These are phyloP conservation scores for Conomelus anceps DNA, from an alignment of 2,888 invertebrate genomes.

Conservation along the genomic window DNA sequence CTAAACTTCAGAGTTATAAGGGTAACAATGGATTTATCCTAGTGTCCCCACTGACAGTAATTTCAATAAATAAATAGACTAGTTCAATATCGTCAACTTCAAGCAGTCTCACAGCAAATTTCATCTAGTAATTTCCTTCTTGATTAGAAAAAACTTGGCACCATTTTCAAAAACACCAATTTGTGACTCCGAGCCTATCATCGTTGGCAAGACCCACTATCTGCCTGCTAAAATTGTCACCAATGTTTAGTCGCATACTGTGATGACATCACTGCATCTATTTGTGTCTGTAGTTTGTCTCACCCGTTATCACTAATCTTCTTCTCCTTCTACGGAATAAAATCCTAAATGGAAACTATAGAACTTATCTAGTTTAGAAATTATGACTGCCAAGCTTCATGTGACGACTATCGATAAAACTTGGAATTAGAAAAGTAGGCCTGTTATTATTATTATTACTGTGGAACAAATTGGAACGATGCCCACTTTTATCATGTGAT, in stretches of 20 bases:
- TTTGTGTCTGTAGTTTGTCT: neutral
- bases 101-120: neutral
- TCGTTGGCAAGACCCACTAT: neutral
- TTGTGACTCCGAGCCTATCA: neutral
- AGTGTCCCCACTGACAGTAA: no score
- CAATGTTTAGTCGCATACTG: neutral
- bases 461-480: neutral
- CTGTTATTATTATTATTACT: neutral
- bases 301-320: neutral
- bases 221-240: neutral
- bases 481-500: neutral
- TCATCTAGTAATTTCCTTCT: neutral
- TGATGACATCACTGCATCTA: neutral
- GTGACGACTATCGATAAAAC: neutral
- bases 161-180: neutral
- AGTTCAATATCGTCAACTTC: neutral
- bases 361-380: neutral
- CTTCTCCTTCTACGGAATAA: neutral
- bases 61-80: no score
- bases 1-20: no score
- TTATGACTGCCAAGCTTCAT: neutral
- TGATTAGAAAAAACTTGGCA: neutral
- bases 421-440: neutral
- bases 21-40: no score
- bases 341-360: neutral